Evolutionary conservation across 2,113 vertebrate species (phyloP), one percentile per base, ranked within the genome.

Genomic region (Tenebrosternarchus preto): DNA sequence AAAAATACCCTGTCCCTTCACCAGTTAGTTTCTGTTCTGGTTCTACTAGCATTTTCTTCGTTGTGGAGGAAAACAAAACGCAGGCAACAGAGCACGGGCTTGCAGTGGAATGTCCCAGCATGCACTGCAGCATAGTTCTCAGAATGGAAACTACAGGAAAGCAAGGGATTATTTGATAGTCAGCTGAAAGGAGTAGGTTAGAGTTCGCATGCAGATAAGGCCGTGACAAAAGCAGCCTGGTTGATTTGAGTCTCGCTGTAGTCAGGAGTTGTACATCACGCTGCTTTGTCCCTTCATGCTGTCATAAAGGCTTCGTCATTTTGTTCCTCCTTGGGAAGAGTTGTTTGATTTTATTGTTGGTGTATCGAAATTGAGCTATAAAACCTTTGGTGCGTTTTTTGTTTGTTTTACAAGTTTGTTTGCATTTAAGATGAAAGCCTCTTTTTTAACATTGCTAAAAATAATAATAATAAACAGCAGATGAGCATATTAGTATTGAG

Each of bases 141-240:
- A 77, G 20, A 59, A 60, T 29, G 46, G 46, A 75, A 53, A 66
- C 69, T 60, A 16, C 39, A 76, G 27, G 39, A 80, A 61, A 80
- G 50, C 11, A 27, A 1, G 60, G 11, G 33, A 1, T 25, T 53
- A 36, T 80, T 68, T 22, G 2, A 43, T 20, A 15, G 29, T 77
- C 43, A 63, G 82, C 73, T 73, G 60, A 73, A 53, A 61, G 16
- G 57, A 5, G 17, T 17, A n/a, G 70, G 56, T 43, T 66, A 31
- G 64, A 60, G 43, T 80, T 81, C 15, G 57, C 59, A 4, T 59
- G 55, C 56, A 46, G 75, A 84, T 56, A 74, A 77, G 61, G 27
- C 16, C 3, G 7, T 73, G 1, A 24, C 25, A 11, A 55, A 50
- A 53, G 22, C 77, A 27, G 59, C 24, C 33, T 22, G n/a, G 64